phyloP scores from a whole-genome alignment of 1,140 invertebrate species.

The Phymastichus coffea region DNA sequence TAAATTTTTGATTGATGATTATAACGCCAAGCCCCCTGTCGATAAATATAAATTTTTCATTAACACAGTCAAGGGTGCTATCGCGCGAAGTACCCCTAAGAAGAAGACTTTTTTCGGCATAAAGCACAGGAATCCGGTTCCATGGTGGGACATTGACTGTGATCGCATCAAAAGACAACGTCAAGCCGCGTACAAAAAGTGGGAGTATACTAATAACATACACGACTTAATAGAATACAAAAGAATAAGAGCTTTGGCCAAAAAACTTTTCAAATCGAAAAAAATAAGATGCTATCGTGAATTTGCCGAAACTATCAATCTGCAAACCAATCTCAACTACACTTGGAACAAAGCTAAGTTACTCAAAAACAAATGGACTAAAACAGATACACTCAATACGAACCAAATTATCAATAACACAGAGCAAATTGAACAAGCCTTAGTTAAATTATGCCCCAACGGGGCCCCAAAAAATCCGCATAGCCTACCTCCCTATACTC shows the following conservation, averaged over 20 bases:
- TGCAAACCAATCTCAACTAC: not conserved
- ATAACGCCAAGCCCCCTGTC: too few relatives aligned
- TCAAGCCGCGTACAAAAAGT: not conserved
- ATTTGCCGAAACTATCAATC: not conserved
- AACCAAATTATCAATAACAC: not conserved
- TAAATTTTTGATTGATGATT: too few relatives aligned
- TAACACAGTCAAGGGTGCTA: too few relatives aligned
- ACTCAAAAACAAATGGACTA: conserved; percentile 8
- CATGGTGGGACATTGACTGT: not conserved
- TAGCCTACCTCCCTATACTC: not conserved
- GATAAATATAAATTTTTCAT: not conserved
- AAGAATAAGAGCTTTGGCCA: not conserved
- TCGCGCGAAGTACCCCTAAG: not conserved
- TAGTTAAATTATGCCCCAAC: not conserved
- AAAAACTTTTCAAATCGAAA: too few relatives aligned
- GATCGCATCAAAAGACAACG: not conserved
- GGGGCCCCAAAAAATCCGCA: not conserved
- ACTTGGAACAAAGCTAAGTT: not conserved
- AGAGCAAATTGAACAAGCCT: not conserved
- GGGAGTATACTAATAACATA: not conserved
- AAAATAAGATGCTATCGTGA: not conserved
- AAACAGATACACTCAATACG: not conserved
- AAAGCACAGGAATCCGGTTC: not conserved
- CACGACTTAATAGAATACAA: not conserved
- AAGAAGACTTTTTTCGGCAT: not conserved